Conservation (phyloP, 2,113 vertebrate genomes). For the Melanotaenia duboulayi region DNA sequence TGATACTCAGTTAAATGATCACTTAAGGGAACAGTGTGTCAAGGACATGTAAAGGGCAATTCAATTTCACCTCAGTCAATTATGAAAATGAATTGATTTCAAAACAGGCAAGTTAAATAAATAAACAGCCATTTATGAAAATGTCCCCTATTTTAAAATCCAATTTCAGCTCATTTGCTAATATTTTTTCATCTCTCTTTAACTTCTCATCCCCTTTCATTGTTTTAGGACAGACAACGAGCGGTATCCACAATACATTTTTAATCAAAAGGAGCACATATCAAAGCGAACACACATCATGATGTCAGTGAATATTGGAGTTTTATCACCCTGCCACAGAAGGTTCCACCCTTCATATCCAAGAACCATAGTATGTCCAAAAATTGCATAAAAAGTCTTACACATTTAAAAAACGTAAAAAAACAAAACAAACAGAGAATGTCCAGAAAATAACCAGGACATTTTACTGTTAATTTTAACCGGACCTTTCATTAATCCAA, state of each 20-base stretch:
- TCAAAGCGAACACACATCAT: conserved; percentile 68
- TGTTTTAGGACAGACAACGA: conserved; percentile 8
- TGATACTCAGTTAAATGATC: conserved; percentile 60
- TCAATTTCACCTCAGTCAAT: conserved; percentile 63
- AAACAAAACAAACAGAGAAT: too few species aligned
- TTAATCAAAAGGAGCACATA: conserved; percentile 63
- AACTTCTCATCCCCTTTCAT: conserved; percentile 25
- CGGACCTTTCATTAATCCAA: too few species aligned
- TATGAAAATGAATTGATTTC: conserved; percentile 63
- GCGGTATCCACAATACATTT: conserved; percentile 50
- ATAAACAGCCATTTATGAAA: conserved; percentile 44
- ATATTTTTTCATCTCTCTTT: background rate
- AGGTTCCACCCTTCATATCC: conserved; percentile 26
- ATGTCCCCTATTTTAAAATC: conserved; percentile 29
- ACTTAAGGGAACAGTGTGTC: conserved; percentile 62
- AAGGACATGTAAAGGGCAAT: conserved; percentile 57
- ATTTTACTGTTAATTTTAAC: too few species aligned
- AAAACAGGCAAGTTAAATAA: conserved; percentile 54
- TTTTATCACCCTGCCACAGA: conserved; percentile 40
- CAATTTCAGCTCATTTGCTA: conserved; percentile 46
- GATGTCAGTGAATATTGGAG: conserved; percentile 40
- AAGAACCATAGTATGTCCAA: conserved; percentile 9
- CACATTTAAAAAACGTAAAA: background rate
- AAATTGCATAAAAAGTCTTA: conserved; percentile 21
- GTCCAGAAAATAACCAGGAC: conserved; percentile 7